Evolutionary conservation across 2,797 vertebrate species (phyloP), one percentile per base, ranked within the genome.

Genomic region (Sebastes iracundus): DNA sequence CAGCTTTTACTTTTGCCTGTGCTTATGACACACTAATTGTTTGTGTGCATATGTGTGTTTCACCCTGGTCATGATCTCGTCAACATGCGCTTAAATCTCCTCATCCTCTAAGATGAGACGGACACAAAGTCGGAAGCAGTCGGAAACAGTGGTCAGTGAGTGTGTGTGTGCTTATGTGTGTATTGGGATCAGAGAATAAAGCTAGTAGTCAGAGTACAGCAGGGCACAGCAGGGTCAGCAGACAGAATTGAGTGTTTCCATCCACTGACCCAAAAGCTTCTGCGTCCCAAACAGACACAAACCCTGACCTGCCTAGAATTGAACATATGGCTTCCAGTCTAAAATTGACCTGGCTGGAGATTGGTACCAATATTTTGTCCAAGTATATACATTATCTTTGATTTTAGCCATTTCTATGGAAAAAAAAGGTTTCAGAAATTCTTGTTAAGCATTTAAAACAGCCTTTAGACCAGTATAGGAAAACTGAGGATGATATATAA

Each of bases 51-150:
- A 23, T 66, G 30, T 74, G 64, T 61, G 25, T 88, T 80, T 84
- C 38, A 80, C 81, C 84, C 69, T 64, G 67, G 70, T 75, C 67
- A 88, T 84, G 87, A 92, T 82, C 83, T 90, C 89, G 86, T 90
- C 82, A 80, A 55, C 69, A 79, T 79, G 77, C 49, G 80, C 63
- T 79, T 82, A 82, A 86, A 72, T 82, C 68, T 68, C 42, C 33
- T 69, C 23, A 60, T 84, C 77, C 66, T 16, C 66, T 83, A 80
- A 93, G 82, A 83, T 66, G 25, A 80, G 77, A 80, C 74, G 49
- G 22, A 55, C 3, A 23, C 93, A 92, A 46, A 46, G 49, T 20
- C 81, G 81, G 64, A 90, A 83, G 86, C 81, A 46, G 73, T 79
- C 10, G 2, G 79, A 75, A 30, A 75, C 67, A 28, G 55, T 20